Conservation (phyloP, 1,140 invertebrate species). For the Drosophila bocki region DNA sequence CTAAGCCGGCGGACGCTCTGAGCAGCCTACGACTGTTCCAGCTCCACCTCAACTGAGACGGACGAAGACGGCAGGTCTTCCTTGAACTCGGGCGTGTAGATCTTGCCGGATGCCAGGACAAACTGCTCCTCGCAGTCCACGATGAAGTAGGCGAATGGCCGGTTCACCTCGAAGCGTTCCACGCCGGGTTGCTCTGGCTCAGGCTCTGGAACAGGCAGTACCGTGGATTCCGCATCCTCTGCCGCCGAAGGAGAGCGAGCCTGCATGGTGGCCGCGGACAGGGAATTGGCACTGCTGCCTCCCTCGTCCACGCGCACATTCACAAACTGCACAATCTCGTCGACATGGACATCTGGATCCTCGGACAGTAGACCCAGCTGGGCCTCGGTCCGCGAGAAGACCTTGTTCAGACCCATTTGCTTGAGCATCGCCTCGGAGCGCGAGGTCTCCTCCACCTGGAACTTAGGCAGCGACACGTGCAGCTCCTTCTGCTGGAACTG, state of each 20-base stretch:
- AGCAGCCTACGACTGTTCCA: slow-evolving; percentile 64
- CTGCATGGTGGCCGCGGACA: slow-evolving; percentile 63
- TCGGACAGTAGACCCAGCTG: slow-evolving; percentile 87
- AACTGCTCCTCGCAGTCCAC: slow-evolving; percentile 87
- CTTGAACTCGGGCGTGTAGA: slow-evolving; percentile 85
- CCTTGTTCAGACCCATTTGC: slow-evolving; percentile 86
- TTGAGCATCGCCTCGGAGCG: slow-evolving; percentile 78
- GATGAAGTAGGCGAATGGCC: slow-evolving; percentile 90
- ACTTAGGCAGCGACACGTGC: slow-evolving; percentile 77
- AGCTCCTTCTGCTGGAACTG: slow-evolving; percentile 63
- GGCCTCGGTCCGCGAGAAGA: slow-evolving; percentile 87
- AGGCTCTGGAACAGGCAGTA: slow-evolving; percentile 58
- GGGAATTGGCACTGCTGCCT: slow-evolving; percentile 65
- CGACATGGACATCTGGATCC: slow-evolving; percentile 86
- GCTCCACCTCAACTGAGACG: slow-evolving; percentile 70
- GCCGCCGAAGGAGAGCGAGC: slow-evolving; percentile 38
- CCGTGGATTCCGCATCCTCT: slow-evolving; percentile 17
- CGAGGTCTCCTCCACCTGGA: slow-evolving; percentile 79
- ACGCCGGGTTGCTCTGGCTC: slow-evolving; percentile 67
- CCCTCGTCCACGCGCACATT: slow-evolving; percentile 87
- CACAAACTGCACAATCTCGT: slow-evolving; percentile 88
- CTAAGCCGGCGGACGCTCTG: slow-evolving; percentile 24
- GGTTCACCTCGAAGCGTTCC: slow-evolving; percentile 87
- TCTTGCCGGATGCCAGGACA: slow-evolving; percentile 88
- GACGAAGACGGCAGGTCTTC: slow-evolving; percentile 67